These are phyloP conservation scores for Synanthedon vespiformis DNA, from an alignment of 2,888 invertebrate species.

Conservation along the genomic window DNA sequence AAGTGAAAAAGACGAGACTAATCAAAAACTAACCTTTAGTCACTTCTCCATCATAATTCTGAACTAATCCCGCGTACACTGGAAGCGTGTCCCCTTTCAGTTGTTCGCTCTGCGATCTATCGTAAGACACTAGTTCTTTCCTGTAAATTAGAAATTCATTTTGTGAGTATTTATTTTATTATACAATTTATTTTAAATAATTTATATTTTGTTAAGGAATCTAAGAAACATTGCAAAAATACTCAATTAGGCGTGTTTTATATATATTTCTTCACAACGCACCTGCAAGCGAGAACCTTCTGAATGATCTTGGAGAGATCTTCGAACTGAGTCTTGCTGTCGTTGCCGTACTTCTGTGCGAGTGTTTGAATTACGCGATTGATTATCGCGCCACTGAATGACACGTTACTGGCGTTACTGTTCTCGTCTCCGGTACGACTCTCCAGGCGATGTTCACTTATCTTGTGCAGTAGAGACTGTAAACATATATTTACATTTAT, in stretches of 20 bases:
- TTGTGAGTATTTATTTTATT: too few species aligned
- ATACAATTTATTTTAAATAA: background rate
- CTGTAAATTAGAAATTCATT: conserved; percentile 20
- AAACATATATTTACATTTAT: too few species aligned
- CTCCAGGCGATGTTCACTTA: conserved; percentile 87
- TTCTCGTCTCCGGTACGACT: conserved; percentile 69
- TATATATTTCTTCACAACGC: conserved; percentile 4
- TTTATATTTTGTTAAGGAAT: background rate
- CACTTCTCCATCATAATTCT: conserved; percentile 57
- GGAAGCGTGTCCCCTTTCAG: conserved; percentile 55
- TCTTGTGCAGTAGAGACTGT: conserved; percentile 82
- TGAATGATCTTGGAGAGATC: conserved; percentile 92
- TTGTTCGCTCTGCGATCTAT: conserved; percentile 82
- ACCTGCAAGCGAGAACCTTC: conserved; percentile 90
- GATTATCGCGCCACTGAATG: conserved; percentile 76
- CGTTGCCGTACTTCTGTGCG: conserved; percentile 94
- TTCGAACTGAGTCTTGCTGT: conserved; percentile 94
- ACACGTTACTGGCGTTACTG: conserved; percentile 58
- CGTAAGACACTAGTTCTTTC: conserved; percentile 91
- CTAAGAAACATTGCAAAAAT: background rate
- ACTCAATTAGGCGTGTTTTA: background rate
- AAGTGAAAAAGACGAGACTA: background rate
- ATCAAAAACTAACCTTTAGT: conserved; percentile 35
- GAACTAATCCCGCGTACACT: conserved; percentile 56
- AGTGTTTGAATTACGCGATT: conserved; percentile 94